Percentiles rank a stretch among this genome's conserved stretches.
phyloP scores from a whole-genome alignment of 2,888 invertebrate genomes.

The Lamellibrachia columna region DNA sequence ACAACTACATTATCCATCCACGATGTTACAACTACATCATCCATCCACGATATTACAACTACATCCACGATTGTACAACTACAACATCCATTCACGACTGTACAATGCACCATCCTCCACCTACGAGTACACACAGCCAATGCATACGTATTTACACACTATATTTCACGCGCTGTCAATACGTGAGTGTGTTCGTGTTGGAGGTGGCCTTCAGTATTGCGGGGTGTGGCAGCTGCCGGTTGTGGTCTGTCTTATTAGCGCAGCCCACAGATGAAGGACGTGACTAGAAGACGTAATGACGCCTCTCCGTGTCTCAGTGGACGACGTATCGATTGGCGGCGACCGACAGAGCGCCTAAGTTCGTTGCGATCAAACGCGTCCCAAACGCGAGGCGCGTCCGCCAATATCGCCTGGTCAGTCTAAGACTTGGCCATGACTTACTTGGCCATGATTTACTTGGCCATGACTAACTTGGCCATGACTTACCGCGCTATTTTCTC shows the following conservation, averaged over 20 bases:
- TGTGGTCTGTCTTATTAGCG: background rate
- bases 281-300: background rate
- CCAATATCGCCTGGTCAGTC: background rate
- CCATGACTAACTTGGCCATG: too few species aligned
- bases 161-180: background rate
- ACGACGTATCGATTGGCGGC: background rate
- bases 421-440: background rate
- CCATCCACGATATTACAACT: too few species aligned
- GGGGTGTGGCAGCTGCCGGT: constrained; percentile 1
- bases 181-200: background rate
- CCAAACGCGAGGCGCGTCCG: background rate
- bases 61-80: too few species aligned
- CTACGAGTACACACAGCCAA: background rate
- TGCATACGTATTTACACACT: background rate
- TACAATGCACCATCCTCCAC: background rate
- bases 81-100: too few species aligned
- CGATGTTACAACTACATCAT: too few species aligned
- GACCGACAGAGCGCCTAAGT: background rate
- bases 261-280: background rate
- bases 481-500: too few species aligned
- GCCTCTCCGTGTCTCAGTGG: background rate
- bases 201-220: background rate
- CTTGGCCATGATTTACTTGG: background rate
- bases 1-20: too few species aligned
- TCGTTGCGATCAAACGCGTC: constrained; percentile 16